Conservation (phyloP, 2,113 vertebrate species). For the Bos indicus region DNA sequence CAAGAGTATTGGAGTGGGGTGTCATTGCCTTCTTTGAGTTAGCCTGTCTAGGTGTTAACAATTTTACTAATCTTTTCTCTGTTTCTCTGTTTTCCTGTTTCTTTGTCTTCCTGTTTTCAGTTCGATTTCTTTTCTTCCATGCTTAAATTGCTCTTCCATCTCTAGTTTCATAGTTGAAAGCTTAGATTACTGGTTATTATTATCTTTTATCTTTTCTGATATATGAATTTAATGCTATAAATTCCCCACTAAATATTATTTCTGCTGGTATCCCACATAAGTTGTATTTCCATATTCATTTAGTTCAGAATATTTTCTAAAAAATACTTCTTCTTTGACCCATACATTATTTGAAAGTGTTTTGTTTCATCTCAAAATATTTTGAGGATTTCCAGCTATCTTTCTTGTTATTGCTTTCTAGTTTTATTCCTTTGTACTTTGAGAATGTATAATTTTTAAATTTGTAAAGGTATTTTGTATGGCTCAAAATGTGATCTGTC, state of each 20-base stretch:
- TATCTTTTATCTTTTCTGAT: background rate
- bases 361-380: background rate
- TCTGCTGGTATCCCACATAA: background rate
- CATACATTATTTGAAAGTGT: background rate
- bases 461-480: background rate
- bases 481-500: background rate
- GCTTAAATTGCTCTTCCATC: background rate
- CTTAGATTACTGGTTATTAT: background rate
- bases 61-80: background rate
- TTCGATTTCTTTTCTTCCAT: background rate
- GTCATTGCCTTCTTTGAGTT: background rate
- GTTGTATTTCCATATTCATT: background rate
- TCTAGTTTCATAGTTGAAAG: background rate
- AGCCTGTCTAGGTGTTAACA: background rate
- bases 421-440: background rate
- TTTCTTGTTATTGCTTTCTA: background rate
- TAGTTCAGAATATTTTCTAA: background rate
- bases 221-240: background rate
- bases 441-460: background rate
- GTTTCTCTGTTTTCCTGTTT: background rate
- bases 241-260: background rate
- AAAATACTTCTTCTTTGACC: background rate
- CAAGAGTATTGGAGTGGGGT: too few relatives aligned
- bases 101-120: background rate
- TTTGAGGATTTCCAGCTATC: background rate